Percentiles rank a stretch among this genome's conserved stretches.
These are phyloP conservation scores for Sinotaia quadrata DNA, from an alignment of 2,888 invertebrate species.

Conservation along the genomic window DNA sequence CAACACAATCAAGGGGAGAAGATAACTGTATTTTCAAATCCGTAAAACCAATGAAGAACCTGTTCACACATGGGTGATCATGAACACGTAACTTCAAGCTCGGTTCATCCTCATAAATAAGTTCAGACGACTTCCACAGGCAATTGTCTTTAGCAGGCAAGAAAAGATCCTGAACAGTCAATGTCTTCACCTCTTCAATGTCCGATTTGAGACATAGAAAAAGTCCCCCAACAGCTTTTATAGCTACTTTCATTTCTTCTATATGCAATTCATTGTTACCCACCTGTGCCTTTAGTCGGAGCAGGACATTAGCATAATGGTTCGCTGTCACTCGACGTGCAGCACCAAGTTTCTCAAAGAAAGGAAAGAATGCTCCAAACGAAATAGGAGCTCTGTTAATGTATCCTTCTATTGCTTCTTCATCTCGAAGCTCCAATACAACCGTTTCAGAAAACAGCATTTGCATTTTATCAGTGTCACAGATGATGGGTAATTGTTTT, in stretches of 20 bases:
- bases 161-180: background rate
- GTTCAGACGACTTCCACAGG: background rate
- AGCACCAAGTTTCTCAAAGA: constrained; percentile 48
- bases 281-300: constrained; percentile 22
- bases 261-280: background rate
- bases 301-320: constrained; percentile 45
- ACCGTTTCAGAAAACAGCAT: constrained; percentile 35
- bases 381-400: constrained; percentile 42
- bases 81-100: background rate
- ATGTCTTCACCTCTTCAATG: background rate
- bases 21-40: background rate
- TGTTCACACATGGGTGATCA: background rate
- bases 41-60: constrained; percentile 5
- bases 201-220: constrained; percentile 1
- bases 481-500: constrained; percentile 3
- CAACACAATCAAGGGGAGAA: background rate
- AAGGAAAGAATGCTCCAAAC: constrained; percentile 38
- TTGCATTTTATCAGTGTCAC: background rate
- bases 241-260: constrained; percentile 6
- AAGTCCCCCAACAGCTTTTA: constrained; percentile 6
- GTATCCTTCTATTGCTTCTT: constrained; percentile 47
- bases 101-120: background rate
- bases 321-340: constrained; percentile 33
- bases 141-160: background rate
- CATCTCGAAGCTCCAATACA: constrained; percentile 28